Base-by-base conservation (phyloP, 2,797 vertebrate species). In the Eupleurogrammus muticus region DNA sequence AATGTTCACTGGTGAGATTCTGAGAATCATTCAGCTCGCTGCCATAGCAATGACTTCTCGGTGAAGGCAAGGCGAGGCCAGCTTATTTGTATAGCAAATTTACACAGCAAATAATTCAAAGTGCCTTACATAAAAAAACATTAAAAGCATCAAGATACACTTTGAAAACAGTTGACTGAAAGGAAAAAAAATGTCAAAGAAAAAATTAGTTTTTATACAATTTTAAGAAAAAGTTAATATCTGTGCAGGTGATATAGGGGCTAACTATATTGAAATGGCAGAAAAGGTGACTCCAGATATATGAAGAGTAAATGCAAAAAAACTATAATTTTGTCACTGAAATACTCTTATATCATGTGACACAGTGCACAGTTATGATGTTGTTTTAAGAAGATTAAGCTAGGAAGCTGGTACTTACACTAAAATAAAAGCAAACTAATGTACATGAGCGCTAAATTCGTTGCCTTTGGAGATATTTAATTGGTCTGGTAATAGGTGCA, bases 11-110 rank as follows among this genome's bases (percentile, higher is more conserved):
- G 79, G 75, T 80, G 42, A 4, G 36, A 66, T 64, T 77, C 62
- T 68, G 70, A 67, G 75, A 77, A 54, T 81, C 70, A 73, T 79
- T 76, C 73, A 77, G 82, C 70, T 68, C 73, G 84, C 72, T 65
- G 81, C 73, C 75, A 64, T 69, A 56, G 64, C 57, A 12, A 5
- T 21, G 44, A 55, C 47, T 76, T 67, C 48, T 34, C 28, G 2
- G 50, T 12, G 57, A n/a, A 20, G 47, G 4, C n/a, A n/a, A n/a
- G n/a, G n/a, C n/a, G n/a, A n/a, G n/a, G n/a, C n/a, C n/a, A n/a
- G n/a, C n/a, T n/a, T n/a, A n/a, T n/a, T n/a, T n/a, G n/a, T n/a
- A n/a, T n/a, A n/a, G n/a, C n/a, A n/a, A n/a, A n/a, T n/a, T n/a
- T n/a, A n/a, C n/a, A n/a, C n/a, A n/a, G n/a, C n/a, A n/a, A n/a